phyloP scores from a whole-genome alignment of 2,797 vertebrate genomes.

The Bovichtus diacanthus region DNA sequence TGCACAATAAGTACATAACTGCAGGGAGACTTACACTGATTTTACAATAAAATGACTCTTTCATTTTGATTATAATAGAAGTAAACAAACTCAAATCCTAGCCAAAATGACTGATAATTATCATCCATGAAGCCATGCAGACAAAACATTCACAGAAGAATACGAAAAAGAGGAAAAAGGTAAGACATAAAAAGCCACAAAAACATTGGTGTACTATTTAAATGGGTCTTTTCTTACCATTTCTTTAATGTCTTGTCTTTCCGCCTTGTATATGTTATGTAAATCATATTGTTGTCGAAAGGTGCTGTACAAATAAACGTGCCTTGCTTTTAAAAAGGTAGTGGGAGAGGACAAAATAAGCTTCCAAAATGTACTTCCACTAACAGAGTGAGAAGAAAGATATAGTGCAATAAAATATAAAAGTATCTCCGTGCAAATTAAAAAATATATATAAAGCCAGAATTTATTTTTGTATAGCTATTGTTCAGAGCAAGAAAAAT shows the following conservation, averaged over 20 bases:
- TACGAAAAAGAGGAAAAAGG: background rate
- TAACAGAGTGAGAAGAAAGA: background rate
- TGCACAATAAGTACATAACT: background rate
- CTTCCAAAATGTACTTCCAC: background rate
- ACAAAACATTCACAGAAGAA: background rate
- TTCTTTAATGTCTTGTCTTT: background rate
- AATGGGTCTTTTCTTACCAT: background rate
- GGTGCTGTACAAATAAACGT: background rate
- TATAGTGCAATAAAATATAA: background rate
- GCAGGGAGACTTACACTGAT: background rate
- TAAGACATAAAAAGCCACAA: background rate
- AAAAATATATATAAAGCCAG: background rate
- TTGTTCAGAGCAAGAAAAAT: background rate
- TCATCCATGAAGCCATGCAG: background rate
- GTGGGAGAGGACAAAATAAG: background rate
- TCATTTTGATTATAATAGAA: background rate
- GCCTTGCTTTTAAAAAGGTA: slow-evolving; percentile 6
- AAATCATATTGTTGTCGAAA: background rate
- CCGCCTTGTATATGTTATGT: background rate
- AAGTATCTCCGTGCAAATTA: background rate
- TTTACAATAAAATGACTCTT: too few relatives aligned
- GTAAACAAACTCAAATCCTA: background rate
- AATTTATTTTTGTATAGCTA: background rate
- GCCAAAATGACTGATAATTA: background rate
- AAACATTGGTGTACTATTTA: background rate